phyloP scores from a whole-genome alignment of 2,113 vertebrate genomes.

The Chaenogobius annularis region DNA sequence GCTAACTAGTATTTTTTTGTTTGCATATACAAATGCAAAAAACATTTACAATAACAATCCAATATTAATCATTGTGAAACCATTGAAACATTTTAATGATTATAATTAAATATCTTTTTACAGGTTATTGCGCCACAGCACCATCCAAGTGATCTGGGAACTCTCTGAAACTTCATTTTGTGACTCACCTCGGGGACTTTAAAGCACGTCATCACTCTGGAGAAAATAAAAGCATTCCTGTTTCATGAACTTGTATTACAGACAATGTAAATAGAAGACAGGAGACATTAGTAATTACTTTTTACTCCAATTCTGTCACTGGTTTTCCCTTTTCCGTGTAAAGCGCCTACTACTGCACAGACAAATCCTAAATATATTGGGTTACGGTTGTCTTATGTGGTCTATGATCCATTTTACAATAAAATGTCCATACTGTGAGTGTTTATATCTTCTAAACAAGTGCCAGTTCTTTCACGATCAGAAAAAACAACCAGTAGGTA shows the following conservation, averaged over 20 bases:
- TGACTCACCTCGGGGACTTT: slow-evolving; percentile 13
- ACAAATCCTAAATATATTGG: slow-evolving; percentile 22
- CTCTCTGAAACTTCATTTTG: background rate
- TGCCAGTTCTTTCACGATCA: slow-evolving; percentile 4
- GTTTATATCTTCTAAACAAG: slow-evolving; percentile 22
- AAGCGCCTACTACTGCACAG: slow-evolving; percentile 15
- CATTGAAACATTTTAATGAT: too few relatives aligned
- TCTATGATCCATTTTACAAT: slow-evolving; percentile 60
- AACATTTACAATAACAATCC: too few relatives aligned
- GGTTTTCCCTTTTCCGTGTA: slow-evolving; percentile 14
- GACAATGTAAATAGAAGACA: slow-evolving; percentile 14
- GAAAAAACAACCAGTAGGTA: too few relatives aligned
- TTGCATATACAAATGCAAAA: too few relatives aligned
- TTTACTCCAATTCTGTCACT: background rate
- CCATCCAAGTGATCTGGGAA: slow-evolving; percentile 15
- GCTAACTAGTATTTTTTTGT: too few relatives aligned
- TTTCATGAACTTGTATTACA: slow-evolving; percentile 1
- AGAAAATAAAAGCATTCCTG: background rate
- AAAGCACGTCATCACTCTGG: background rate
- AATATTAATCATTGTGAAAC: background rate
- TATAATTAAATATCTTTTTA: background rate
- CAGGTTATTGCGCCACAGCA: slow-evolving; percentile 66
- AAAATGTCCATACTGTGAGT: slow-evolving; percentile 44
- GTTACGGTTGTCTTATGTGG: slow-evolving; percentile 18
- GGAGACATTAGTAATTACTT: background rate